These are phyloP conservation scores for Chironex yamaguchii DNA, from an alignment of 30 jellyfish, hydroid and myxozoan genomes.

Conservation along the genomic window DNA sequence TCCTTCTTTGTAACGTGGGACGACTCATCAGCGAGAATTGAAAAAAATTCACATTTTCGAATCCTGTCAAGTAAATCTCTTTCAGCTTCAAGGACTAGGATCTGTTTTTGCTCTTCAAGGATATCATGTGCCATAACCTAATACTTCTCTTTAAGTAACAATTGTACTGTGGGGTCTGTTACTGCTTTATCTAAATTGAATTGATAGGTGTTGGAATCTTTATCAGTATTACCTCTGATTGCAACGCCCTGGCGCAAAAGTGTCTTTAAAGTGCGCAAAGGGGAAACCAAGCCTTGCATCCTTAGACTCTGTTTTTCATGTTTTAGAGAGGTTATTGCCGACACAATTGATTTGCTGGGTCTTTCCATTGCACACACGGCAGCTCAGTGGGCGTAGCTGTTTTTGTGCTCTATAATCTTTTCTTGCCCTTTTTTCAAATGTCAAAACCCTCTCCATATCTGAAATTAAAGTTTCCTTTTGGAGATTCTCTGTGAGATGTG, in stretches of 20 bases:
- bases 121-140: conserved; percentile 52
- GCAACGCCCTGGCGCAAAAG: conserved; percentile 56
- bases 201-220: conserved; percentile 38
- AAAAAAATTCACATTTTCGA: conserved; percentile 1
- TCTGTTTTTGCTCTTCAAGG: conserved; percentile 44
- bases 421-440: conserved; percentile 20
- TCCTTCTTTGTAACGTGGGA: too few species aligned
- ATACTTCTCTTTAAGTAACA: conserved; percentile 44
- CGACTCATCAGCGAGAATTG: too few species aligned
- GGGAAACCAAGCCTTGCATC: conserved; percentile 54
- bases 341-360: conserved; percentile 15
- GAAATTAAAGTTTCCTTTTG: conserved; percentile 34
- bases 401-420: conserved; percentile 22
- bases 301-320: conserved; percentile 34
- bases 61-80: conserved; percentile 6
- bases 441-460: conserved; percentile 47
- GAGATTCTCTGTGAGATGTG: conserved; percentile 60
- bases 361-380: conserved; percentile 42
- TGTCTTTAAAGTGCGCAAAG: conserved; percentile 33
- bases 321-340: conserved; percentile 42
- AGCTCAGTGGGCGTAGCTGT: conserved; percentile 33
- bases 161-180: conserved; percentile 23
- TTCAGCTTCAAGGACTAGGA: conserved; percentile 41
- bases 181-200: conserved; percentile 57
- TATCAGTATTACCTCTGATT: conserved; percentile 44